phyloP scores from a whole-genome alignment of 2,888 invertebrate genomes.

The Ypsolopha scabrella region DNA sequence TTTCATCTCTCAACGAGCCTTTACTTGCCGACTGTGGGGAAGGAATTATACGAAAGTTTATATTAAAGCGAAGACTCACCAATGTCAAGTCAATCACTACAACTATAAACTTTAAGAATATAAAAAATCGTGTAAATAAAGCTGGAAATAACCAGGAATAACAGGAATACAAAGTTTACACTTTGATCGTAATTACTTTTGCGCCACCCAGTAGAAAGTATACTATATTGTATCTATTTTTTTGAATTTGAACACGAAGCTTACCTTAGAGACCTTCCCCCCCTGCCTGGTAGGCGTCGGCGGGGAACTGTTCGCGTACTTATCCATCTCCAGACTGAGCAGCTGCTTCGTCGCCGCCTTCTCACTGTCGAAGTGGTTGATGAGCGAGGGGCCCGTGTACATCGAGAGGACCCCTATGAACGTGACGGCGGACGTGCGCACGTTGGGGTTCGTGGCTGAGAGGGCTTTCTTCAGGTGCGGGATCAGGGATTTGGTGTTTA shows the following conservation, averaged over 20 bases:
- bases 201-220: too few species aligned
- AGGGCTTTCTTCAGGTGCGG: conserved; percentile 87
- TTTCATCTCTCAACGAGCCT: conserved; percentile 58
- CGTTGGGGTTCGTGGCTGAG: conserved; percentile 86
- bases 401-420: conserved; percentile 83
- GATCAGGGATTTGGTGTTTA: conserved; percentile 80
- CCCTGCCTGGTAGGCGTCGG: conserved; percentile 77
- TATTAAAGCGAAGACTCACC: too few species aligned
- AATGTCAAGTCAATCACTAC: too few species aligned
- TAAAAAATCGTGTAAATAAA: too few species aligned
- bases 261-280: not conserved
- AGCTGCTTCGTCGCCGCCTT: conserved; percentile 87
- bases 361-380: conserved; percentile 87
- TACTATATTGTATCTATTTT: too few species aligned
- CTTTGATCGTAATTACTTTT: too few species aligned
- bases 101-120: too few species aligned
- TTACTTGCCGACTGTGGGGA: conserved; percentile 60
- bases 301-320: conserved; percentile 80
- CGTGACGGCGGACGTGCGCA: conserved; percentile 81
- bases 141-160: too few species aligned
- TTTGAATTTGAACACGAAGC: too few species aligned
- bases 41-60: not conserved
- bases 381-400: conserved; percentile 81
- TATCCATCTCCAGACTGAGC: conserved; percentile 88
- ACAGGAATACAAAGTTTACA: too few species aligned